phyloP scores from a whole-genome alignment of 2,888 invertebrate species.

The Heliconius charithonia region DNA sequence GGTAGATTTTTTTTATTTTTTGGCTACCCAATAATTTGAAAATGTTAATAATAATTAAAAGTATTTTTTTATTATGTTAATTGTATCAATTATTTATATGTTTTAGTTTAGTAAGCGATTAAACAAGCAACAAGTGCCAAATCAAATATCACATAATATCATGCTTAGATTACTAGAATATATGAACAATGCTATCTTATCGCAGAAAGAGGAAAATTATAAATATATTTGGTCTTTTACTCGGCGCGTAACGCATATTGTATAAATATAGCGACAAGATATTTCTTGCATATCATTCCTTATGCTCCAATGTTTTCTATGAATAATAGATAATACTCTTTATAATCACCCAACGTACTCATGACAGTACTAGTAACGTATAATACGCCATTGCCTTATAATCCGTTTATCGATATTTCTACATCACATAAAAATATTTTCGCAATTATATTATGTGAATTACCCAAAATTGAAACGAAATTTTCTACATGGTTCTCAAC shows the following conservation, averaged over 20 bases:
- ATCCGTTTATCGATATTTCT: background rate
- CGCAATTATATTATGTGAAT: background rate
- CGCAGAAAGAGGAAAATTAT: slow-evolving; percentile 16
- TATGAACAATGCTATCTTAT: slow-evolving; percentile 22
- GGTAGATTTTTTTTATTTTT: too few species aligned
- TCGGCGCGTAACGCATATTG: background rate
- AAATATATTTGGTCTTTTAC: slow-evolving; percentile 1
- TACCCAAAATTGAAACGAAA: background rate
- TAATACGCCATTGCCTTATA: background rate
- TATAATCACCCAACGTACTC: background rate
- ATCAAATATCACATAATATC: background rate
- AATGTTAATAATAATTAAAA: background rate
- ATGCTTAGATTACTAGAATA: slow-evolving; percentile 11
- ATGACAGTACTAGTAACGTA: background rate
- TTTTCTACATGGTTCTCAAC: background rate
- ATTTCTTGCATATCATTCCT: slow-evolving; percentile 7
- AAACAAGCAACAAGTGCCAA: background rate
- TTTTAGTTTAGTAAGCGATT: background rate
- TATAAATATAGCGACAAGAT: background rate
- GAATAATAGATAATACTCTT: background rate
- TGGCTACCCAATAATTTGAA: background rate
- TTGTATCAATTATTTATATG: background rate
- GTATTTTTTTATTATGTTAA: background rate
- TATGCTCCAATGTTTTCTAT: background rate
- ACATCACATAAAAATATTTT: background rate